These are phyloP conservation scores for Uloborus plumipes DNA, from an alignment of 2,888 invertebrate genomes.

Conservation along the genomic window DNA sequence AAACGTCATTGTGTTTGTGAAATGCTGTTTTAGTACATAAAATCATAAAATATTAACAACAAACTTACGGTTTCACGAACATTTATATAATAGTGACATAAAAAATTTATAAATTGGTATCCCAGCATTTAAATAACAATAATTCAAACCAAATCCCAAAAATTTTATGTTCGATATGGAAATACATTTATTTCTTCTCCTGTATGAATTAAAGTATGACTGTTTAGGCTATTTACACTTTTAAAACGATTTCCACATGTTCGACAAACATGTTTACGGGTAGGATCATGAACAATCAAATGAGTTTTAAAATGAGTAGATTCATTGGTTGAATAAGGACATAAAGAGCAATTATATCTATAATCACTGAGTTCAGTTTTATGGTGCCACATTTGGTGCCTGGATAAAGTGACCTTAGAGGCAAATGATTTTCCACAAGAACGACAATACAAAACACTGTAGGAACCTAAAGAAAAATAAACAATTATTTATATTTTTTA, in stretches of 20 bases:
- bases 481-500: neutral
- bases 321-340: constrained; percentile 54
- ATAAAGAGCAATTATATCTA: constrained; percentile 39
- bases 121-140: neutral
- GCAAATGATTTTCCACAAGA: constrained; percentile 24
- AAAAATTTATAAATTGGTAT: neutral
- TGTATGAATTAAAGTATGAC: constrained; percentile 41
- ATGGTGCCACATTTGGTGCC: constrained; percentile 48
- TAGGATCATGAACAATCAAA: constrained; percentile 34
- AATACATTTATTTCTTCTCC: constrained; percentile 19
- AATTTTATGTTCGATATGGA: too few species aligned
- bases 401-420: constrained; percentile 31
- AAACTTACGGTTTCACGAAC: neutral
- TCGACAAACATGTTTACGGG: constrained; percentile 23
- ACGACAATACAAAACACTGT: constrained; percentile 5
- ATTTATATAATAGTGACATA: constrained; percentile 1
- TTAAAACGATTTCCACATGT: constrained; percentile 45
- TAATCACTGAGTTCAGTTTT: constrained; percentile 10
- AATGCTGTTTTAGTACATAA: neutral
- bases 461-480: constrained; percentile 3
- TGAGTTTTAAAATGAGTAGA: constrained; percentile 31
- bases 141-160: too few species aligned
- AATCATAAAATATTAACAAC: neutral
- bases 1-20: neutral
- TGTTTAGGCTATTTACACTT: constrained; percentile 16